Evolutionary conservation across 2,113 vertebrate genomes (phyloP), one percentile per base, ranked within the genome.

Genomic region (Nicator chloris): DNA sequence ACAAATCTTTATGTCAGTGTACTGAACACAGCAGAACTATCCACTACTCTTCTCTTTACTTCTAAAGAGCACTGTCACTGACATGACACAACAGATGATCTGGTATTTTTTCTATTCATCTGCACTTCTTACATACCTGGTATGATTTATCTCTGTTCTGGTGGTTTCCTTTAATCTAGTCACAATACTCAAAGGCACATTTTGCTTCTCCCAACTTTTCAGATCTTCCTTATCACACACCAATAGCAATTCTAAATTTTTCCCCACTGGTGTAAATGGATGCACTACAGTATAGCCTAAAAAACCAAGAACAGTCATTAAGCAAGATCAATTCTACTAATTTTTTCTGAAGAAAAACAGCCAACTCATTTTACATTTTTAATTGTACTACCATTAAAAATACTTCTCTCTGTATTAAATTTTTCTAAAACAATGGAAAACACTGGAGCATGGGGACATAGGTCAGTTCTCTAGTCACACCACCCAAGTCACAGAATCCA

Each of bases 221-320:
- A 70, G 59, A 45, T 98, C 98, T 27, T 97, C 95, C 2, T 96
- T 70, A 61, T 98, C 93, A 22, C 95, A 95, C 63, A 98, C 75
- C 68, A 98, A 82, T 61, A 99, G 97, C 92, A 99, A 94, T 65
- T 98, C 97, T 8, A 97, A 96, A 92, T 90, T 97, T 71, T 98
- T 99, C 64, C 99, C 98, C 4, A 82, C 85, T 1, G 92, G 88
- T 95, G 97, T 98, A 94, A 99, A 99, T 9, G 99, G 99, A 56
- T 98, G 98, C 72, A 99, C 98, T 75, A 98, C 94, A 4, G 90
- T 53, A 95, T 98, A 98, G 57, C 97, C 99, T 99, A 97, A 84
- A 97, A 94, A 20, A 18, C 14, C 54, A 90, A 91, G 37, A 92
- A 10, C 2, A 78, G 37, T 30, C n/a, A 91, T 64, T 69, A 89